Evolutionary conservation across 2,113 vertebrate species (phyloP).

Genomic region (Corythoichthys intestinalis): DNA sequence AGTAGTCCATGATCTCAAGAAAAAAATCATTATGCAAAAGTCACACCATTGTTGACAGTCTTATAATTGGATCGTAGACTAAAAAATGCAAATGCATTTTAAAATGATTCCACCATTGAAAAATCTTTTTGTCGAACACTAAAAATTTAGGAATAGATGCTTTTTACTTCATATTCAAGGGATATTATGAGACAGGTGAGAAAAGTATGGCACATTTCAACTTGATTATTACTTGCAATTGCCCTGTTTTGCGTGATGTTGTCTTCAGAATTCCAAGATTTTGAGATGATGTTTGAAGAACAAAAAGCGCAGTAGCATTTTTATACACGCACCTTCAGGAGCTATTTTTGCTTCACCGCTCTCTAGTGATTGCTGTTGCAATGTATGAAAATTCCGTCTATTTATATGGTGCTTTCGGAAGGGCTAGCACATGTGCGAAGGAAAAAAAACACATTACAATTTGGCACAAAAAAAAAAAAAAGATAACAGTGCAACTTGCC

Average conservation of each 20-base stretch:
- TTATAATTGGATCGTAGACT: background rate
- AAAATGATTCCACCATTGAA: background rate
- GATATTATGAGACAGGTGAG: too few relatives aligned
- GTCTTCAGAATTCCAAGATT: background rate
- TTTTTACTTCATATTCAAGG: too few relatives aligned
- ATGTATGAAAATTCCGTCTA: background rate
- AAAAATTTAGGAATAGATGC: background rate
- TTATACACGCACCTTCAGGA: background rate
- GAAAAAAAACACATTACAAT: background rate
- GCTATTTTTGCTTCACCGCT: background rate
- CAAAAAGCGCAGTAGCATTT: background rate
- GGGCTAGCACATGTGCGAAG: background rate
- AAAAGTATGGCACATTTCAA: too few relatives aligned
- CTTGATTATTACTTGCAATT: background rate
- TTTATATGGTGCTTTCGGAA: background rate
- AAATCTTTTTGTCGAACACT: background rate
- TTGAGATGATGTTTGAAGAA: background rate
- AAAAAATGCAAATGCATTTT: background rate
- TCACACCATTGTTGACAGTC: background rate
- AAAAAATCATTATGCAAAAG: background rate
- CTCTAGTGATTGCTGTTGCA: background rate
- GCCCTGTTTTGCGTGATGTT: background rate
- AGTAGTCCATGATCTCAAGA: too few relatives aligned
- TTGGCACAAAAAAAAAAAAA: background rate
- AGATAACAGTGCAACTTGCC: background rate